phyloP scores from a whole-genome alignment of 37 sponge, comb jelly and placozoan species.

The Aplysina aerophoba region DNA sequence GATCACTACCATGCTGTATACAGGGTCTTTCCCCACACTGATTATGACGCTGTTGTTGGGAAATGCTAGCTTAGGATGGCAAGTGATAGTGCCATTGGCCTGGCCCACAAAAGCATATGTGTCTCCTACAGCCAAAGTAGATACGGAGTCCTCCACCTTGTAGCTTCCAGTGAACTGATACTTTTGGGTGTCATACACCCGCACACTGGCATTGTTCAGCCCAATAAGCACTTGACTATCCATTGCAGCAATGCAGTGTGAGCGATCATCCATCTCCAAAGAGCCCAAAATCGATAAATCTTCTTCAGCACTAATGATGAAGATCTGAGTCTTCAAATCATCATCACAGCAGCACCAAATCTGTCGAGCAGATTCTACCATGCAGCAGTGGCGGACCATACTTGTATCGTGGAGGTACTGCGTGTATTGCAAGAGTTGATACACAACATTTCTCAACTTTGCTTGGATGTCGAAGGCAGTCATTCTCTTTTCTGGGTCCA shows the following conservation, averaged over 20 bases:
- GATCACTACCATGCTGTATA: conserved; percentile 73
- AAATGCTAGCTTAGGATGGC: conserved; percentile 68
- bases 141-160: conserved; percentile 70
- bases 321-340: conserved; percentile 67
- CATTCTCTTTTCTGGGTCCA: conserved; percentile 51
- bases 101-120: conserved; percentile 75
- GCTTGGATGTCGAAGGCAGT: conserved; percentile 32
- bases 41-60: conserved; percentile 44
- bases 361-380: conserved; percentile 63
- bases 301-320: conserved; percentile 70
- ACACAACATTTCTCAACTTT: conserved; percentile 42
- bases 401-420: conserved; percentile 64
- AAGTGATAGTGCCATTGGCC: conserved; percentile 74
- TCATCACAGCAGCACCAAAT: conserved; percentile 66
- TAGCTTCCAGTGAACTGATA: conserved; percentile 74
- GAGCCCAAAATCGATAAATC: conserved; percentile 67
- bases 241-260: conserved; percentile 62
- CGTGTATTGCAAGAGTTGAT: conserved; percentile 61
- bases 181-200: conserved; percentile 74
- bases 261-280: conserved; percentile 64
- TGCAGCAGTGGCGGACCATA: conserved; percentile 73
- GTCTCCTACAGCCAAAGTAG: conserved; percentile 72
- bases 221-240: conserved; percentile 82
- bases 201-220: conserved; percentile 72
- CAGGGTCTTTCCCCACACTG: conserved; percentile 56